Percentiles rank a stretch among this genome's conserved stretches.
phyloP scores from a whole-genome alignment of 1,140 invertebrate species.

The Drosophila melanica region DNA sequence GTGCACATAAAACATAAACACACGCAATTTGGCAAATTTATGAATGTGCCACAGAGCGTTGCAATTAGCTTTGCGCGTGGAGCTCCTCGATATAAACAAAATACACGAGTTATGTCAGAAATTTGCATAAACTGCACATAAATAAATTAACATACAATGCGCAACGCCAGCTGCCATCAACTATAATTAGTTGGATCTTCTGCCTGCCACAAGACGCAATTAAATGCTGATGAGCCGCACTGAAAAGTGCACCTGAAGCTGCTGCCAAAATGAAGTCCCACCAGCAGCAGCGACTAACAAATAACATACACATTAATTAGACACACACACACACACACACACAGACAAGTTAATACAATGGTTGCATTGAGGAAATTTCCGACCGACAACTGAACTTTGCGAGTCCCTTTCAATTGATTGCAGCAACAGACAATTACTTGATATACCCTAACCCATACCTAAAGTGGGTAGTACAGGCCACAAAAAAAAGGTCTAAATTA shows the following conservation, averaged over 20 bases:
- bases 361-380: slow-evolving; percentile 4
- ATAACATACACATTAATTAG: slow-evolving; percentile 43
- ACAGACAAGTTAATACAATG: neutral
- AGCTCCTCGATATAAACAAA: slow-evolving; percentile 1
- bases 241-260: slow-evolving; percentile 32
- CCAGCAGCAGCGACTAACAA: slow-evolving; percentile 9
- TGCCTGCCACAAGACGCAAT: slow-evolving; percentile 8
- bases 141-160: slow-evolving; percentile 75
- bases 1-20: slow-evolving; percentile 24
- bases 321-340: slow-evolving; percentile 19
- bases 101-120: slow-evolving; percentile 44
- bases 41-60: slow-evolving; percentile 21
- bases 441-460: neutral
- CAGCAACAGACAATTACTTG: slow-evolving; percentile 35
- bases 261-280: slow-evolving; percentile 35
- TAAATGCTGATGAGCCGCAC: slow-evolving; percentile 41
- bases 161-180: slow-evolving; percentile 41
- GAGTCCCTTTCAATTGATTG: slow-evolving; percentile 24
- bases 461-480: neutral
- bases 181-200: slow-evolving; percentile 60
- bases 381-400: slow-evolving; percentile 31
- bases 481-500: too few species aligned
- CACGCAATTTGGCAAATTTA: slow-evolving; percentile 28
- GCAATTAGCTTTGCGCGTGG: slow-evolving; percentile 28
- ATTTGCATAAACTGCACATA: slow-evolving; percentile 66